Base-by-base conservation (phyloP, 2,888 invertebrate species). In the Polyploca ridens region DNA sequence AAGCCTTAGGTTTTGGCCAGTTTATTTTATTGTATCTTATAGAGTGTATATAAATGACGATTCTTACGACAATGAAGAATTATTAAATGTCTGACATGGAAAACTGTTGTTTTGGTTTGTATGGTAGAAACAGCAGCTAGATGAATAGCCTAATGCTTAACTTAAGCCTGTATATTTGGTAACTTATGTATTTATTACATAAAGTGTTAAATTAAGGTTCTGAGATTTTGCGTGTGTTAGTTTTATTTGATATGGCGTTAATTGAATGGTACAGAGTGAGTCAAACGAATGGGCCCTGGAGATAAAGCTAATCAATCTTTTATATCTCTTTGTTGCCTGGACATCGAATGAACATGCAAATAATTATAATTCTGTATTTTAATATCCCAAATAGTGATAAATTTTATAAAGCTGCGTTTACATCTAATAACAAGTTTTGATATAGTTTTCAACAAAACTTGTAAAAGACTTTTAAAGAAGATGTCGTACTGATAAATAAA, bases 1-100 rank as follows among this genome's bases (percentile, higher is more conserved):
- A 57, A 57, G 58, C 67, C 62, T 60, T 63, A 70, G 44, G 64
- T 66, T 66, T 63, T 68, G 62, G 66, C 67, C 70, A 69, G 71
- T 68, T 65, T 66, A 19, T 70, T 67, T 44, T 69, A 66, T 63
- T 66, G 71, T 41, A 61, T 41, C 16, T 44, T 19, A 38, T 13
- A 19, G 13, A 60, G 38, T 38, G 59, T 58, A 5, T n/a, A 19
- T 35, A 58, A 58, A 46, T 41, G 46, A 33, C 16, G 59, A 8
- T 63, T 65, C n/a, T 62, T 54, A 10, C 54, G 54, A 54, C 19
- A 54, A 54, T 54, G 54, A n/a, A 19, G 1, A 16, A 54, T 54
- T 54, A 54, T 54, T 54, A 54, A 54, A 54, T 54, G 54, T 54
- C 10, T 54, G 54, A 54, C 54, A 10, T 10, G 8, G 10, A 10